Evolutionary conservation across 2,797 vertebrate genomes (phyloP), one percentile per base, ranked within the genome.

Genomic region (Peromyscus eremicus): DNA sequence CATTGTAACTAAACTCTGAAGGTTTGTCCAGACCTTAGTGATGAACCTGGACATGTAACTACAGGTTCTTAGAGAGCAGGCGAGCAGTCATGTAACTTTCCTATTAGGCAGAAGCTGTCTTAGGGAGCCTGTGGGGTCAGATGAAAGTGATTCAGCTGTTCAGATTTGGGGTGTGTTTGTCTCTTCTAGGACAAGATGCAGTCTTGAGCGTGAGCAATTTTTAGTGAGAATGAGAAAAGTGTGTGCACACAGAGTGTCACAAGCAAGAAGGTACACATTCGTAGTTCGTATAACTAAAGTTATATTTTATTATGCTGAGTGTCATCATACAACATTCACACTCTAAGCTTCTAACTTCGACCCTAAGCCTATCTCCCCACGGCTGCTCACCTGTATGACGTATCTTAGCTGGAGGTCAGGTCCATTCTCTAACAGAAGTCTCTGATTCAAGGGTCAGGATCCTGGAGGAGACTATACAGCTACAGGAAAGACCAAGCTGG

Each of bases 51-150:
- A 10, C 0, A 23, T 19, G 46, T 43, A 13, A 19, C 37, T 34
- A 7, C 37, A 49, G 17, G 32, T 32, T 62, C 19, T 0, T 17
- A n/a, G 40, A 34, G n/a, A 3, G 9, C 0, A 0, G 40, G 27
- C 46, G 32, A 19, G 23, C 4, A 2, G 12, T n/a, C 5, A 14
- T 0, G 0, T 10, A 6, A 21, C 71, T 52, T 37, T 40, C 46
- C 9, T 32, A 2, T 3, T 7, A 19, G 0, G 37, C 62, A 57
- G 21, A 6, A 17, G 19, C 57, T 46, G 2, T 60, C 29, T 10
- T 40, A 2, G 43, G 6, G 60, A 71, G 80, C 21, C 16, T 37
- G 0, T 17, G 25, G 46, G 29, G 37, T n/a, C 43, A 17, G 52
- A 14, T 2, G 32, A 43, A 52, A 34, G 13, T 60, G 62, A 60